Evolutionary conservation across 2,797 vertebrate species (phyloP).

Genomic region (Otus scops): DNA sequence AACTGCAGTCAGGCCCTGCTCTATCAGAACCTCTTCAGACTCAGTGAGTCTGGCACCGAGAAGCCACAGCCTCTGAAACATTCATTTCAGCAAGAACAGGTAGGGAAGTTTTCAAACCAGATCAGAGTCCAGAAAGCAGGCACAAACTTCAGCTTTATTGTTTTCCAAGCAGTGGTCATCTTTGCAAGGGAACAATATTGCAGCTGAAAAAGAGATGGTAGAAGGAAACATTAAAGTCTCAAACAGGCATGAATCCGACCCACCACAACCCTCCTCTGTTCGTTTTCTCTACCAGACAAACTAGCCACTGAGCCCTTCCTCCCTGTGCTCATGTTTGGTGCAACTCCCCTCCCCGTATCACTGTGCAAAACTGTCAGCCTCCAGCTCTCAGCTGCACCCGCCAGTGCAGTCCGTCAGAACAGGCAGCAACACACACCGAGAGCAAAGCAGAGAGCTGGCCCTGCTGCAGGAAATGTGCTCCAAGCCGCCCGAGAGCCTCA

Average conservation of each 20-base stretch:
- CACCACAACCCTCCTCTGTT: neutral
- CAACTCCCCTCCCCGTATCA: fast-evolving
- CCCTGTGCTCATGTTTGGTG: neutral
- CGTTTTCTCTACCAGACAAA: neutral
- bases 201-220: slow-evolving; percentile 63
- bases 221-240: neutral
- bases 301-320: neutral
- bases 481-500: neutral
- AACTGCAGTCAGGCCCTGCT: neutral
- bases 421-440: neutral
- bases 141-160: slow-evolving; percentile 1
- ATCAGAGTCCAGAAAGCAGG: slow-evolving; percentile 7
- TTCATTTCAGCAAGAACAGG: neutral
- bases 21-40: neutral
- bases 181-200: slow-evolving; percentile 78
- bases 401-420: neutral
- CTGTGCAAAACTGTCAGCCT: neutral
- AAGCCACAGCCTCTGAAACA: neutral
- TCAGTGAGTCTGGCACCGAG: neutral
- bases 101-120: neutral
- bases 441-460: neutral
- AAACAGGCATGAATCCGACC: neutral
- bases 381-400: neutral
- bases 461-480: neutral
- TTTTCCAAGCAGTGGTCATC: slow-evolving; percentile 59